Conservation (phyloP, 2,113 vertebrate genomes). For the Galeopterus variegatus region DNA sequence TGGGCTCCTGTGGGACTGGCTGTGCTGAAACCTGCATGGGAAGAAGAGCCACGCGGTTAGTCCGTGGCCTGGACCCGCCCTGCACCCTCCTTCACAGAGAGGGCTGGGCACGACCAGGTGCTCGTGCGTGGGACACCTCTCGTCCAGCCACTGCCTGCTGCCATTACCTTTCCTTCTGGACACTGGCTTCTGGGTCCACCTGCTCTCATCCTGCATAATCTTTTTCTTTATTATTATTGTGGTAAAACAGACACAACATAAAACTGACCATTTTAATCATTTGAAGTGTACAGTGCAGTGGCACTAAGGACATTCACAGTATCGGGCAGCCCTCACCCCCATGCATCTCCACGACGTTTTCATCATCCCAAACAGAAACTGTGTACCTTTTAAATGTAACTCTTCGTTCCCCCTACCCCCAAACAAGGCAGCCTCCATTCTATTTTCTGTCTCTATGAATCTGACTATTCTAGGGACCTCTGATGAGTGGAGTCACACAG, state of each 20-base stretch:
- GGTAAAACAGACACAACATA: neutral
- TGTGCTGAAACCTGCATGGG: constrained; percentile 92
- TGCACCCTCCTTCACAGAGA: neutral
- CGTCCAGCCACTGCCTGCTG: neutral
- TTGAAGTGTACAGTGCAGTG: neutral
- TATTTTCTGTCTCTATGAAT: neutral
- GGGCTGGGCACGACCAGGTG: neutral
- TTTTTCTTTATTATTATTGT: neutral
- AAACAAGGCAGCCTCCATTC: too few relatives aligned
- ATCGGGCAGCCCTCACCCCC: neutral
- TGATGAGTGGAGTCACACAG: neutral
- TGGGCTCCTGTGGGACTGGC: constrained; percentile 96
- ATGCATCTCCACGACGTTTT: too few relatives aligned
- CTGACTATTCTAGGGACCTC: neutral
- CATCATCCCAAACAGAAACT: neutral
- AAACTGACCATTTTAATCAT: neutral
- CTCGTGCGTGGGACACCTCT: too few relatives aligned
- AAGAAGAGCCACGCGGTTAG: constrained; percentile 37
- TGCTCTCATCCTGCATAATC: neutral
- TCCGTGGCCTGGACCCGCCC: rapidly evolving
- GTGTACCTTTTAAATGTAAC: rapidly evolving
- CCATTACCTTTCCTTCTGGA: neutral
- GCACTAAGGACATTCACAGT: neutral
- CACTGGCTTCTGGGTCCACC: neutral
- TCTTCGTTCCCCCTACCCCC: rapidly evolving